Percentiles rank a stretch among this genome's conserved stretches.
Evolutionary conservation across 1,140 invertebrate species (phyloP).

Genomic region (Xylocopa sonorina): DNA sequence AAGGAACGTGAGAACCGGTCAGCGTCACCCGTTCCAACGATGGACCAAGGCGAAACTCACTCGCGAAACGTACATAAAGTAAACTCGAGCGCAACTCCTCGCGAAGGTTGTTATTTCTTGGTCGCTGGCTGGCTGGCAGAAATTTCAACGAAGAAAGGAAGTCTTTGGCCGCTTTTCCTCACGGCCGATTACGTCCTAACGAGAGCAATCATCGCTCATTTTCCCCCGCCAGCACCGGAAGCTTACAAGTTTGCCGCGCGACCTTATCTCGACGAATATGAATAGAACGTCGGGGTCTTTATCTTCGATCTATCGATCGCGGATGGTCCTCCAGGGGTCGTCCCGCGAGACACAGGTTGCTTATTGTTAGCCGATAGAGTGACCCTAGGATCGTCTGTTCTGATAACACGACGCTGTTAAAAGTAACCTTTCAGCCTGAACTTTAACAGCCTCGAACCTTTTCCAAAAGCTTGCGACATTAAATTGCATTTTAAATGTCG

Average conservation of each 20-base stretch:
- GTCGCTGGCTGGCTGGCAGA: background rate
- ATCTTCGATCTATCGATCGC: conserved; percentile 25
- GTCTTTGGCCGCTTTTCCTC: conserved; percentile 22
- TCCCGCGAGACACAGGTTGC: background rate
- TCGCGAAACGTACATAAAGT: conserved; percentile 2
- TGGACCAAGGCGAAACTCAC: background rate
- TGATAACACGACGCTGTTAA: background rate
- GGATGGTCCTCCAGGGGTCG: background rate
- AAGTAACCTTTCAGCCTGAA: no score
- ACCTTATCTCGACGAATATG: conserved; percentile 23
- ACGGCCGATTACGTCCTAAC: conserved; percentile 32
- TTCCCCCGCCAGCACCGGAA: conserved; percentile 18
- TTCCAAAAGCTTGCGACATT: no score
- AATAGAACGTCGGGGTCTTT: conserved; percentile 4
- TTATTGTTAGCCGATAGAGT: no score
- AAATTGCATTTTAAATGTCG: no score
- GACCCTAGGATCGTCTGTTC: background rate
- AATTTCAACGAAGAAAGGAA: conserved; percentile 17
- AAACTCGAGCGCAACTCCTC: conserved; percentile 7
- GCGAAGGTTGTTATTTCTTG: conserved; percentile 28
- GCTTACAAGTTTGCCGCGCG: conserved; percentile 25
- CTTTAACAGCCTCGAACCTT: no score
- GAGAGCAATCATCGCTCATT: conserved; percentile 45
- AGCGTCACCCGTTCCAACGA: background rate
- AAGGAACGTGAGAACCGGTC: background rate